A percentile compares a stretch with the other conserved stretches of the same genome.
phyloP scores from a whole-genome alignment of 2,113 vertebrate species.

The Hippolais icterina region DNA sequence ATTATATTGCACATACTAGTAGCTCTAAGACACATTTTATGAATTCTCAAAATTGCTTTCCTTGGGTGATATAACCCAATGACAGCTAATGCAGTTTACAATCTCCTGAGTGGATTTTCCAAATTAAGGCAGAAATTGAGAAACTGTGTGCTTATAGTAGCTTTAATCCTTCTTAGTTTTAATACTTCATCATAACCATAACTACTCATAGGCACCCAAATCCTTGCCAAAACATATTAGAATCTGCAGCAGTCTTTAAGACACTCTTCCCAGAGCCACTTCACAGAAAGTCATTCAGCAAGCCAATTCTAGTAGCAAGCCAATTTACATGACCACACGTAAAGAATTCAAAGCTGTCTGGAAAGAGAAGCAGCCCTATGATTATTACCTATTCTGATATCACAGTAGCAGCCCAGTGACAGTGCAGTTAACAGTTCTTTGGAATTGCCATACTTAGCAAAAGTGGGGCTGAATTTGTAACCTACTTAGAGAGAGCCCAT shows the following conservation, averaged over 20 bases:
- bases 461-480: background rate
- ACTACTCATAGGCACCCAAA: background rate
- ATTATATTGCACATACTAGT: background rate
- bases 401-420: background rate
- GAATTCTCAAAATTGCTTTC: slow-evolving; percentile 11
- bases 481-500: rapidly evolving
- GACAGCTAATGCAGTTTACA: background rate
- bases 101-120: background rate
- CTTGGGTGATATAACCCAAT: background rate
- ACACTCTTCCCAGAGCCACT: background rate
- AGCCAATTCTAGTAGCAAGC: background rate
- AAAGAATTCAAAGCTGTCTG: background rate
- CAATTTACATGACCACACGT: background rate
- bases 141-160: background rate
- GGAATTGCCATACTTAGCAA: background rate
- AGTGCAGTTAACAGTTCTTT: background rate
- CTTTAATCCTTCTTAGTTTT: background rate
- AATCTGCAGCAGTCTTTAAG: background rate
- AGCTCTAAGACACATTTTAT: background rate
- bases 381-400: background rate
- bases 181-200: background rate
- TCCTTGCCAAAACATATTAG: background rate
- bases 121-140: slow-evolving; percentile 27
- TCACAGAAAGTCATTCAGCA: background rate
- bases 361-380: background rate